Conservation (phyloP, 2,888 invertebrate species). For the Imbricaverruca yamaguchii region DNA sequence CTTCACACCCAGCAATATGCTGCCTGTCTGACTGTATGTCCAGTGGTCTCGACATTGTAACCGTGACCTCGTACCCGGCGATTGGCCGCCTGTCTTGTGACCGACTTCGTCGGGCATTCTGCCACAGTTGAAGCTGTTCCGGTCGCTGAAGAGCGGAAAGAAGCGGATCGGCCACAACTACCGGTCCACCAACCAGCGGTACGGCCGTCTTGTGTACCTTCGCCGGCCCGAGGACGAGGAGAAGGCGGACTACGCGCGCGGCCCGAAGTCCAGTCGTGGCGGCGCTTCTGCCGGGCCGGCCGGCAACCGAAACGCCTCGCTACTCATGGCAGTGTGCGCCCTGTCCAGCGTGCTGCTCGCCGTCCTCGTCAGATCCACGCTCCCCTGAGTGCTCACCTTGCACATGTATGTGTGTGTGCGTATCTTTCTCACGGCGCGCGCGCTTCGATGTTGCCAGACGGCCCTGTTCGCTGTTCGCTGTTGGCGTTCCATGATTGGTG, state of each 20-base stretch:
- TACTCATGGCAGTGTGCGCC: background rate
- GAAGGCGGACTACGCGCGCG: background rate
- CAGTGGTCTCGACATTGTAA: background rate
- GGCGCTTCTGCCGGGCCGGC: background rate
- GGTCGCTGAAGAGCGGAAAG: background rate
- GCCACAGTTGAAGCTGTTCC: constrained; percentile 4
- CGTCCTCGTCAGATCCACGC: no score
- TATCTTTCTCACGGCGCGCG: no score
- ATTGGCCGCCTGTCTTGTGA: background rate
- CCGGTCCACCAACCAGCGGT: background rate
- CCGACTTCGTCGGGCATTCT: background rate
- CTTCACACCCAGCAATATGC: background rate
- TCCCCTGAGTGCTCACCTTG: no score
- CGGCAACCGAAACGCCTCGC: background rate
- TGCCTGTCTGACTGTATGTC: background rate
- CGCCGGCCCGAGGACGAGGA: background rate
- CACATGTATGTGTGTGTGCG: no score
- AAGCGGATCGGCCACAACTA: constrained; percentile 1
- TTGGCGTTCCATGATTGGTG: no score
- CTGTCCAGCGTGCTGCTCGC: no score
- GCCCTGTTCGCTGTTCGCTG: no score
- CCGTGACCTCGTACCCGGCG: no score
- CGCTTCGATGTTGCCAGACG: no score
- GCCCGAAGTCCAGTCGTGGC: background rate
- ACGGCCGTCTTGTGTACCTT: background rate